A percentile compares a stretch with the other conserved stretches of the same genome.
phyloP scores from a whole-genome alignment of 2,797 vertebrate genomes.

The Sebastes umbrosus region DNA sequence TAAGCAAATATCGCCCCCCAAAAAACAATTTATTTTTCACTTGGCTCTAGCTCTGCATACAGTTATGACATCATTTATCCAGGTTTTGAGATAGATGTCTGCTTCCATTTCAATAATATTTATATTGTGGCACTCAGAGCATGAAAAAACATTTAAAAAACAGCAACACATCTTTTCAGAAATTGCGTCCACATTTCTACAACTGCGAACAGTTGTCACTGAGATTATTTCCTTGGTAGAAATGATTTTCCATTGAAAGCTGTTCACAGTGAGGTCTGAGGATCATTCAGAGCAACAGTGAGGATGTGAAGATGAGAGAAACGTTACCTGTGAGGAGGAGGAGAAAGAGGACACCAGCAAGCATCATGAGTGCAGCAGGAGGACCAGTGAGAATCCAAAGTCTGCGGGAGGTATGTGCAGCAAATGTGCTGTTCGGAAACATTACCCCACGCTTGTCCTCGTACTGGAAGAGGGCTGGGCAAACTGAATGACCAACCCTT shows the following conservation, averaged over 20 bases:
- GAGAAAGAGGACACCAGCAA: slow-evolving; percentile 4
- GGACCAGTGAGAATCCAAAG: neutral
- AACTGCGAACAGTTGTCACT: neutral
- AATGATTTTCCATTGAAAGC: neutral
- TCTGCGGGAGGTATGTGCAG: neutral
- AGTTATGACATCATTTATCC: neutral
- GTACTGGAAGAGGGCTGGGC: neutral
- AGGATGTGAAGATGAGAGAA: neutral
- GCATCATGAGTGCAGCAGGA: neutral
- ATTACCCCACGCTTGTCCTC: neutral
- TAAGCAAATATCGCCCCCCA: accelerated
- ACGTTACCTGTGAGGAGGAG: slow-evolving; percentile 4
- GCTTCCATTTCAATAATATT: neutral
- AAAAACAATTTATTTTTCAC: neutral
- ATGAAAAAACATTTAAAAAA: neutral
- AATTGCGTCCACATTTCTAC: neutral
- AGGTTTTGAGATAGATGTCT: neutral
- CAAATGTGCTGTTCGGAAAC: neutral
- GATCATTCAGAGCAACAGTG: neutral
- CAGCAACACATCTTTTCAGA: neutral
- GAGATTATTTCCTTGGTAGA: neutral
- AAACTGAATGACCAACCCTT: neutral
- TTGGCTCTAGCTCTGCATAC: neutral
- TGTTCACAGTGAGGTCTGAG: neutral
- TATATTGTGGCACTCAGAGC: neutral